These are phyloP conservation scores for Patella ulyssiponensis DNA, from an alignment of 2,888 invertebrate genomes.

Conservation along the genomic window DNA sequence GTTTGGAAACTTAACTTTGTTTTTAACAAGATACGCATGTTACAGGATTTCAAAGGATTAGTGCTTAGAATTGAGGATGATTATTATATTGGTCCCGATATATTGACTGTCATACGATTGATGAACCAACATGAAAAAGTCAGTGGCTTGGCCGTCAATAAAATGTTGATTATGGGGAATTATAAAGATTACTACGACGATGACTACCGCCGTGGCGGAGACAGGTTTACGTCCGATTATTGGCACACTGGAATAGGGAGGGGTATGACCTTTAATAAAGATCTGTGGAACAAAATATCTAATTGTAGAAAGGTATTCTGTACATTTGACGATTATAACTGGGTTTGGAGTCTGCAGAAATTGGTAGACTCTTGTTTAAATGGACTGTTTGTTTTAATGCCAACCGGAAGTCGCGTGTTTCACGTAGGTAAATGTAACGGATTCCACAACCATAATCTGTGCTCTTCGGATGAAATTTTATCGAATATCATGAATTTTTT, in stretches of 20 bases:
- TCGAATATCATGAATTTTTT: neutral
- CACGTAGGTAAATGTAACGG: constrained; percentile 23
- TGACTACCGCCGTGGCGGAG: neutral
- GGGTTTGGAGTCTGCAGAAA: constrained; percentile 22
- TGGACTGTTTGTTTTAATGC: constrained; percentile 12
- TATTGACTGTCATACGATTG: constrained; percentile 6
- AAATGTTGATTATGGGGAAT: constrained; percentile 20
- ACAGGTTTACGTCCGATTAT: neutral
- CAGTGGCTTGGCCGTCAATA: neutral
- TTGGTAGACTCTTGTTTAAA: constrained; percentile 13
- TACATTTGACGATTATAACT: constrained; percentile 25
- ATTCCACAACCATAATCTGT: constrained; percentile 12
- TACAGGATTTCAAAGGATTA: constrained; percentile 17
- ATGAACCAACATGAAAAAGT: neutral
- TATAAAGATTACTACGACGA: neutral
- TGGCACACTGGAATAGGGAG: constrained; percentile 16
- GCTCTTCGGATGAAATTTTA: constrained; percentile 2
- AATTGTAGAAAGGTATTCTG: constrained; percentile 20
- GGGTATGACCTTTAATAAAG: constrained; percentile 21
- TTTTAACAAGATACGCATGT: constrained; percentile 14
- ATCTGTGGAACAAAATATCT: constrained; percentile 14
- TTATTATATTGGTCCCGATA: constrained; percentile 19
- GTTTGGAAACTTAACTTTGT: constrained; percentile 23
- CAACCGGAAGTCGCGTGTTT: constrained; percentile 15
- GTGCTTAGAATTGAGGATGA: constrained; percentile 24